Conservation (phyloP, 2,888 invertebrate genomes). For the Acleris literana region DNA sequence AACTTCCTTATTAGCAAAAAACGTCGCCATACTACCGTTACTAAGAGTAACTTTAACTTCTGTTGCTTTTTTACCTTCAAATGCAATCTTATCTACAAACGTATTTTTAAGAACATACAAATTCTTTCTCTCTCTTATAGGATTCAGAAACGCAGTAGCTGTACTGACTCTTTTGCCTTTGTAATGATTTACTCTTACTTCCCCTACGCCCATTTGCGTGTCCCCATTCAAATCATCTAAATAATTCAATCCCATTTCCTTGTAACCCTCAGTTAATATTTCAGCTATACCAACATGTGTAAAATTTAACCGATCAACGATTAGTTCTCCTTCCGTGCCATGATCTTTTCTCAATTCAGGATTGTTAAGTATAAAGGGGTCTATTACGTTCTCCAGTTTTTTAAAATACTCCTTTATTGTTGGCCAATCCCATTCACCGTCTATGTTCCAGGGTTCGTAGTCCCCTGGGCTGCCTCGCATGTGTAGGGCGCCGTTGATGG, state of each 20-base stretch:
- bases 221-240: slow-evolving; percentile 70
- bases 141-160: slow-evolving; percentile 76
- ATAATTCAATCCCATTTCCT: slow-evolving; percentile 76
- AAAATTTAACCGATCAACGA: slow-evolving; percentile 76
- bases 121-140: slow-evolving; percentile 60
- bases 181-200: slow-evolving; percentile 76
- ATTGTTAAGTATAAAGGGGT: slow-evolving; percentile 67
- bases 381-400: slow-evolving; percentile 71
- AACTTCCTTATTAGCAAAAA: slow-evolving; percentile 64
- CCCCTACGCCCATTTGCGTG: slow-evolving; percentile 81
- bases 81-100: slow-evolving; percentile 53
- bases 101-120: slow-evolving; percentile 66
- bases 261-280: slow-evolving; percentile 66
- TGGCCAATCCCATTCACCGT: slow-evolving; percentile 74
- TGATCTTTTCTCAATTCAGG: slow-evolving; percentile 65
- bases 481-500: slow-evolving; percentile 71
- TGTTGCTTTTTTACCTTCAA: slow-evolving; percentile 54
- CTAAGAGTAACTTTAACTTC: slow-evolving; percentile 58
- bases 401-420: slow-evolving; percentile 67
- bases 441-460: slow-evolving; percentile 65
- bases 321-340: slow-evolving; percentile 77
- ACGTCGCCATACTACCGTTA: slow-evolving; percentile 52
- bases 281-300: slow-evolving; percentile 64
- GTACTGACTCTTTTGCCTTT: slow-evolving; percentile 82
- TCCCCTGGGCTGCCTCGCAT: slow-evolving; percentile 70